Evolutionary conservation across 2,797 vertebrate genomes (phyloP).

Genomic region (Esox lucius): DNA sequence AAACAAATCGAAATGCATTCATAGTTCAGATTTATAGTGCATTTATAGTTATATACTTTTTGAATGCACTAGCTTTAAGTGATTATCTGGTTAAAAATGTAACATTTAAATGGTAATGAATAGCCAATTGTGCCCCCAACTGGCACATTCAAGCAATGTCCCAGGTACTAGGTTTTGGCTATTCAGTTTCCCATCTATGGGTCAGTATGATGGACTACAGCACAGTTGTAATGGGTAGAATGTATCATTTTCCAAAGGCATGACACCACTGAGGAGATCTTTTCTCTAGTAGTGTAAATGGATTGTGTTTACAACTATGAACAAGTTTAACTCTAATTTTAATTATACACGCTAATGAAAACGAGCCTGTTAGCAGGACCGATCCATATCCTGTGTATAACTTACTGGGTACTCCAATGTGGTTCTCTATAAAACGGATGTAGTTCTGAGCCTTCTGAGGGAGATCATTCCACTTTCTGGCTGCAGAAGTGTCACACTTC

Average conservation of each 20-base stretch:
- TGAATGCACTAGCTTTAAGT: background rate
- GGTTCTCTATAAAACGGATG: slow-evolving; percentile 96
- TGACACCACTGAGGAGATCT: background rate
- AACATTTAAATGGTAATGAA: background rate
- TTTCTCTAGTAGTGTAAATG: background rate
- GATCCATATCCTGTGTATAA: slow-evolving; percentile 22
- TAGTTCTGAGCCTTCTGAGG: slow-evolving; percentile 95
- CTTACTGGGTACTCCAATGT: slow-evolving; percentile 93
- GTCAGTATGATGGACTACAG: background rate
- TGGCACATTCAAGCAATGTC: slow-evolving; percentile 4
- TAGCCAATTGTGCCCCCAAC: slow-evolving; percentile 25
- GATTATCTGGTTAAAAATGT: too few species aligned
- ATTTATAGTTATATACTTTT: background rate
- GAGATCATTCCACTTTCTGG: slow-evolving; percentile 93
- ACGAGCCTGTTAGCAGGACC: background rate
- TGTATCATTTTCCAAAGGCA: background rate
- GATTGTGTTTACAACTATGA: background rate
- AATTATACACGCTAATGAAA: too few species aligned
- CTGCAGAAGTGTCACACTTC: slow-evolving; percentile 91
- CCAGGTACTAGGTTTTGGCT: background rate
- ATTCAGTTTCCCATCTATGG: background rate
- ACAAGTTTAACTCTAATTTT: background rate
- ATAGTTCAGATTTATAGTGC: background rate
- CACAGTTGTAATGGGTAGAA: background rate
- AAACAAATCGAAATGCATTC: too few species aligned